A percentile compares a stretch with the other conserved stretches of the same genome.
Evolutionary conservation across 2,888 invertebrate species (phyloP).

Genomic region (Drosophila suboccidentalis): DNA sequence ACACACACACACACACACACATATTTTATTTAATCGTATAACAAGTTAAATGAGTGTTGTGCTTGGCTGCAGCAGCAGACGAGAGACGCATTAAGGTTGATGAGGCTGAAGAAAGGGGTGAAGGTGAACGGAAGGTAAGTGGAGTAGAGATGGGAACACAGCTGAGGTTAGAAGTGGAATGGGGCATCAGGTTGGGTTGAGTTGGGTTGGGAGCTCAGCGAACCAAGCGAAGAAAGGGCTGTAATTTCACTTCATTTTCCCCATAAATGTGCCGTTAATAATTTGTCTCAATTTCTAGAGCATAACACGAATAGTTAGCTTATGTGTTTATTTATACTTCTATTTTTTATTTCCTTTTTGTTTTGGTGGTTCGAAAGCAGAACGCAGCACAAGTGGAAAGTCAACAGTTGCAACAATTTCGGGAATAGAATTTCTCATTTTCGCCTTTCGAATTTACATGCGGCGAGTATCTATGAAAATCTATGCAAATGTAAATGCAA

Average conservation of each 20-base stretch:
- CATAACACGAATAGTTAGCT: slow-evolving; percentile 54
- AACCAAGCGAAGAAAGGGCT: slow-evolving; percentile 63
- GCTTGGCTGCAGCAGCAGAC: slow-evolving; percentile 55
- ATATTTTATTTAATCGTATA: slow-evolving; percentile 34
- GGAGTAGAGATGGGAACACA: slow-evolving; percentile 16
- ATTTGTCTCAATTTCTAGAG: slow-evolving; percentile 74
- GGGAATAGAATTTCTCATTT: slow-evolving; percentile 13
- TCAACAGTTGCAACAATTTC: slow-evolving; percentile 23
- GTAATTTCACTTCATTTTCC: slow-evolving; percentile 56
- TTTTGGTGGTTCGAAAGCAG: slow-evolving; percentile 28
- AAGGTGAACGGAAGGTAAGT: not conserved
- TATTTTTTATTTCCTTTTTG: not conserved
- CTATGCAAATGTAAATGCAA: slow-evolving; percentile 19
- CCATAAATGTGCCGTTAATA: slow-evolving; percentile 69
- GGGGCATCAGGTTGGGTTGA: not conserved
- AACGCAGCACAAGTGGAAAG: slow-evolving; percentile 27
- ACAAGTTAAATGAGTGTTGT: slow-evolving; percentile 63
- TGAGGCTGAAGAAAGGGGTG: slow-evolving; percentile 15
- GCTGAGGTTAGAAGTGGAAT: slow-evolving; percentile 29
- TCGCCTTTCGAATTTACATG: slow-evolving; percentile 19
- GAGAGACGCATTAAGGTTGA: slow-evolving; percentile 53
- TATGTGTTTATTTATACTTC: slow-evolving; percentile 12
- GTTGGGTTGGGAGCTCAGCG: slow-evolving; percentile 21
- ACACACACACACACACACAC: slow-evolving; percentile 18
- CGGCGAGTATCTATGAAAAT: slow-evolving; percentile 33